phyloP scores from a whole-genome alignment of 2,888 invertebrate species.

The Barypeithes pellucidus region DNA sequence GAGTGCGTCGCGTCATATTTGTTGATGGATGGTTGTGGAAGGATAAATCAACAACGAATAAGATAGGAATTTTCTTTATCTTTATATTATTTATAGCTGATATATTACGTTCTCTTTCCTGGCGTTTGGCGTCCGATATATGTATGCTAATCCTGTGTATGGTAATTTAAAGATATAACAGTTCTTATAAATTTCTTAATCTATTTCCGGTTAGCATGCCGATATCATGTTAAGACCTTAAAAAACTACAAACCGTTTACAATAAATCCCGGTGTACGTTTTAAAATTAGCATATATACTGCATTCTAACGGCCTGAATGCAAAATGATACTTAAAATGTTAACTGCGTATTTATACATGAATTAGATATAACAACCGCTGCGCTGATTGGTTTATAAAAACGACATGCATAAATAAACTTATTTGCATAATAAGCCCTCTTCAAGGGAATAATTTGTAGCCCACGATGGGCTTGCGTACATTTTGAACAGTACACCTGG shows the following conservation, averaged over 20 bases:
- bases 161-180: too few relatives aligned
- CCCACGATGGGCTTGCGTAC: not conserved
- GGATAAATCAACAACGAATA: too few relatives aligned
- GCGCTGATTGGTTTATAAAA: constrained; percentile 8
- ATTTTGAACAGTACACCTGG: not conserved
- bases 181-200: too few relatives aligned
- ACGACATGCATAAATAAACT: constrained; percentile 9
- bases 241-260: constrained; percentile 1
- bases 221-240: too few relatives aligned
- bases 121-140: too few relatives aligned
- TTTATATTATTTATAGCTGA: too few relatives aligned
- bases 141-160: too few relatives aligned
- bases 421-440: not conserved
- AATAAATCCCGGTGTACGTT: not conserved
- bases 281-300: constrained; percentile 22
- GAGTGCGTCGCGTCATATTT: too few relatives aligned
- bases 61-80: too few relatives aligned
- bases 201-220: too few relatives aligned
- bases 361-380: constrained; percentile 15
- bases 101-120: too few relatives aligned
- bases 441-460: not conserved
- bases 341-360: constrained; percentile 24
- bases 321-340: constrained; percentile 25
- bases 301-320: not conserved
- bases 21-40: too few relatives aligned